These are phyloP conservation scores for Panulirus ornatus DNA, from an alignment of 1,140 invertebrate genomes.

Conservation along the genomic window DNA sequence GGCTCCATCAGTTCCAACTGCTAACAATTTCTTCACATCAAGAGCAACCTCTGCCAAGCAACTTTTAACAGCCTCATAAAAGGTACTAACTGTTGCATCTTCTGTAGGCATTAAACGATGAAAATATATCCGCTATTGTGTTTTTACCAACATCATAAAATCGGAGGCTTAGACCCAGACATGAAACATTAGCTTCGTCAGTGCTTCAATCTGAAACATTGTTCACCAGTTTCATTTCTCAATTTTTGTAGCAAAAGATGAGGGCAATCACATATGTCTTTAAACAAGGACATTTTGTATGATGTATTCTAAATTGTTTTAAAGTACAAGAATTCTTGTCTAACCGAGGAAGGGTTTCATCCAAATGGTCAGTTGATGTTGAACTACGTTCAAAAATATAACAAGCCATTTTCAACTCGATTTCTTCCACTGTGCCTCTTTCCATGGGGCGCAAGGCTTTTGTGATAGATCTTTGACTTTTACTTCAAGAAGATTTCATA, in stretches of 20 bases:
- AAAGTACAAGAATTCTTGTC: conserved; percentile 4
- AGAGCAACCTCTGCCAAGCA: conserved; percentile 18
- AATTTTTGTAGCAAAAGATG: conserved; percentile 23
- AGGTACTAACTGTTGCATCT: not conserved
- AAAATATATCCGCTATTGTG: conserved; percentile 12
- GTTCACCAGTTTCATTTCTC: conserved; percentile 24
- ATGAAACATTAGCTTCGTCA: conserved; percentile 11
- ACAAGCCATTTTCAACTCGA: conserved; percentile 36
- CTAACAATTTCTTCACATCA: conserved; percentile 24
- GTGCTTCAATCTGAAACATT: conserved; percentile 17
- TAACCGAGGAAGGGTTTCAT: conserved; percentile 33
- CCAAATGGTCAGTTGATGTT: conserved; percentile 23
- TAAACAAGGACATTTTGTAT: conserved; percentile 27
- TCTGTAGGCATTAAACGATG: conserved; percentile 16
- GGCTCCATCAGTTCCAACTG: conserved; percentile 14
- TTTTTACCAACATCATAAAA: conserved; percentile 12
- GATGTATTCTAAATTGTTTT: conserved; percentile 22
- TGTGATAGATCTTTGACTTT: conserved; percentile 2
- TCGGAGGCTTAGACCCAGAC: not conserved
- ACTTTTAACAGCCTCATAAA: conserved; percentile 15
- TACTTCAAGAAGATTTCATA: no score
- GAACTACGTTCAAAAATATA: conserved; percentile 21
- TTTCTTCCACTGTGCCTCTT: not conserved
- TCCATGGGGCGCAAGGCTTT: not conserved
- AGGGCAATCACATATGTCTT: conserved; percentile 39